Base-by-base conservation (phyloP, 2,113 vertebrate species). In the Raphicerus campestris region DNA sequence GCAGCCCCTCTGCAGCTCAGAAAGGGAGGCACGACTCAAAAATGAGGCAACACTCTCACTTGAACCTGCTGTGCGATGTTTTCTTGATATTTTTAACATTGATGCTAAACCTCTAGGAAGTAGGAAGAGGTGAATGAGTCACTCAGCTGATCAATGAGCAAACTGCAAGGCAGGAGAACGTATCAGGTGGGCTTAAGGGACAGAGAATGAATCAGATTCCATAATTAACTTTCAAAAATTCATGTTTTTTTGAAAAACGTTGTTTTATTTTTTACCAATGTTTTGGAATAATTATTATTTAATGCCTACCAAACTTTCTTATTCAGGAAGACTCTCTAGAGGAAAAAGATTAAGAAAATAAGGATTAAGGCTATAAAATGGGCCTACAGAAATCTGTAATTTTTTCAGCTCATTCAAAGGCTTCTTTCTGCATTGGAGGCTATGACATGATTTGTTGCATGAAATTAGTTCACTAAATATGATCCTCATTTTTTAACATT, bases 61-160 rank as follows among this genome's bases (percentile, higher is more conserved):
- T 80, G 28, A 84, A 96, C 20, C 20, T 35, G 61, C 32, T 42
- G 17, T 24, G 60, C 1, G 39, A 80, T 2, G 10, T 35, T n/a
- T 94, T 55, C 53, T 66, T 95, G 30, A 45, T 91, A 78, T 91
- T 91, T 89, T 92, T 87, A 96, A 60, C 26, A 92, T 11, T n/a
- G 80, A 55, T 70, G 32, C 26, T 87, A 66, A 94, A 80, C 32
- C 24, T 92, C 58, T 39, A 87, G 77, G 66, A 95, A 89, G 63
- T 78, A 53, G 60, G 88, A 89, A 84, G 35, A 66, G 8, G 17
- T 63, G 16, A 87, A 82, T 88, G 92, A 91, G 70, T 89, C 77
- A 91, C 63, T 85, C 53, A 75, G 1, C 16, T 51, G 70, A 49
- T 53, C 35, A 70, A 58, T 9, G 47, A 97, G 13, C 61, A 56